Evolutionary conservation across 1,140 invertebrate species (phyloP).

Genomic region (Eriosoma lanigerum): DNA sequence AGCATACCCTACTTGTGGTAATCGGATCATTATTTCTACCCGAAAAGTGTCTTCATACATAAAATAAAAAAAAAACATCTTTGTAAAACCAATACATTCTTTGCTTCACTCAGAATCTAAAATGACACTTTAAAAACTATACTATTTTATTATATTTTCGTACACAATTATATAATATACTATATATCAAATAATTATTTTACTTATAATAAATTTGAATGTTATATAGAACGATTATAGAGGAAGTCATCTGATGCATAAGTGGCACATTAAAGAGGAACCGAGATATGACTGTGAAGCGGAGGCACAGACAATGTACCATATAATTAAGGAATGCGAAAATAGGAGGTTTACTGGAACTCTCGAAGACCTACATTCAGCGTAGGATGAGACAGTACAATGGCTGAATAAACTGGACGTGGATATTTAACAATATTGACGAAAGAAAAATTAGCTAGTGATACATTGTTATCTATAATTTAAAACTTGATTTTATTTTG

Average conservation of each 20-base stretch:
- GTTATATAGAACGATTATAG: too few species aligned
- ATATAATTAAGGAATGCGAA: not conserved
- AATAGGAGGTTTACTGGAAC: constrained; percentile 11
- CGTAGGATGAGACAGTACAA: not conserved
- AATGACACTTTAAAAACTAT: too few species aligned
- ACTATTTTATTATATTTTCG: too few species aligned
- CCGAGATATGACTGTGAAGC: not conserved
- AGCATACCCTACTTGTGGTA: too few species aligned
- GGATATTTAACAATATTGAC: not conserved
- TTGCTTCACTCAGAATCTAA: too few species aligned
- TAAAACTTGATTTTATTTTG: not conserved
- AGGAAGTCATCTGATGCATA: not conserved
- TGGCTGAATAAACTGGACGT: constrained; percentile 4
- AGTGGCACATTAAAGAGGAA: constrained; percentile 2
- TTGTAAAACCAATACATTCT: too few species aligned
- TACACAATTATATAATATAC: too few species aligned
- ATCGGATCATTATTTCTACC: too few species aligned
- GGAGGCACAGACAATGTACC: constrained; percentile 5
- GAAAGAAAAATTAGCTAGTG: not conserved
- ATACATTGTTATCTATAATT: not conserved
- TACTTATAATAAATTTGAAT: too few species aligned
- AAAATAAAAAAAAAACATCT: too few species aligned
- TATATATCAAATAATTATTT: too few species aligned
- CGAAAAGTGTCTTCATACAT: too few species aligned
- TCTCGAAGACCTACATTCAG: constrained; percentile 9